phyloP scores from a whole-genome alignment of 2,888 invertebrate genomes.

The Idaea aversata region DNA sequence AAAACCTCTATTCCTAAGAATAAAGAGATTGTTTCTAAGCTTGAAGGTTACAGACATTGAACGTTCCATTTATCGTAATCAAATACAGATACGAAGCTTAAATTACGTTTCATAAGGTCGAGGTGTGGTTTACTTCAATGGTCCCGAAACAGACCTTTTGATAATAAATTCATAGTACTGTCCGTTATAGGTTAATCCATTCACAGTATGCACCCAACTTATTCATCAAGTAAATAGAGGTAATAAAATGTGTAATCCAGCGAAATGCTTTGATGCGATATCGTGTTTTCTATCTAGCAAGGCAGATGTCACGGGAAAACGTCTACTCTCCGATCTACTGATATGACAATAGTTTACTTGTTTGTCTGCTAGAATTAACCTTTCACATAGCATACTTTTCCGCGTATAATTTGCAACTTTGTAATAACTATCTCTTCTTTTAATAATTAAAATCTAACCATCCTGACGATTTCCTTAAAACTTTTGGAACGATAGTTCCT shows the following conservation, averaged over 20 bases:
- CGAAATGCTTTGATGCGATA: slow-evolving; percentile 22
- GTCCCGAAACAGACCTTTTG: background rate
- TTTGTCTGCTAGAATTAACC: slow-evolving; percentile 12
- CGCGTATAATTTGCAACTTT: background rate
- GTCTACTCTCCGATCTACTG: slow-evolving; percentile 30
- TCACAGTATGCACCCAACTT: background rate
- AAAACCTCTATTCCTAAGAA: background rate
- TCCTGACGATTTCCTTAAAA: too few species aligned
- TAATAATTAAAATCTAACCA: slow-evolving; percentile 6
- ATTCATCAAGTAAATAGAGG: slow-evolving; percentile 8
- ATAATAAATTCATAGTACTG: background rate
- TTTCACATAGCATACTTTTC: slow-evolving; percentile 17
- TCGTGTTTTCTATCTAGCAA: slow-evolving; percentile 47
- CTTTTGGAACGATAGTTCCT: too few species aligned
- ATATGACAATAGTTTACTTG: slow-evolving; percentile 14
- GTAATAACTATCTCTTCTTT: slow-evolving; percentile 4
- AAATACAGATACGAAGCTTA: slow-evolving; percentile 13
- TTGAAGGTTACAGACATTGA: slow-evolving; percentile 16
- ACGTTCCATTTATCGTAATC: slow-evolving; percentile 12
- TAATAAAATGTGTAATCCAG: slow-evolving; percentile 4
- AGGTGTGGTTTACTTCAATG: slow-evolving; percentile 11
- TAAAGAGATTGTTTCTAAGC: slow-evolving; percentile 2
- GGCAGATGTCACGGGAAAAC: slow-evolving; percentile 58
- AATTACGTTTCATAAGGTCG: slow-evolving; percentile 20
- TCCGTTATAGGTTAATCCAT: background rate